Percentiles rank a stretch among this genome's conserved stretches.
Conservation (phyloP, 2,888 invertebrate species). For the Aquatica leii region DNA sequence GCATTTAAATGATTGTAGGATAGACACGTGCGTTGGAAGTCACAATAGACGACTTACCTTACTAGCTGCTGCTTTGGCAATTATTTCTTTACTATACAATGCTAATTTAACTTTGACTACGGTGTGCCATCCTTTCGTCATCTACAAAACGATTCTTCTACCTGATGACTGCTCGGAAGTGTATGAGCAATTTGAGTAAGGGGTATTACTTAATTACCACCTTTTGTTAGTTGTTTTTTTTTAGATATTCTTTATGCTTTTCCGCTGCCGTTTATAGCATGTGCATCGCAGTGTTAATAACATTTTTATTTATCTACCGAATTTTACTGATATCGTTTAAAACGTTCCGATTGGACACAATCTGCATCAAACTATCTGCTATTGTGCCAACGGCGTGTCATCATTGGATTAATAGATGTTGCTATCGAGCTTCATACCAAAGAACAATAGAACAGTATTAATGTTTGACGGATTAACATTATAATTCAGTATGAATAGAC, state of each 20-base stretch:
- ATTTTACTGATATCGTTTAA: slow-evolving; percentile 61
- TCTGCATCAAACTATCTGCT: too few species aligned
- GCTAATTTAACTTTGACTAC: slow-evolving; percentile 84
- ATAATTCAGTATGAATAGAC: too few species aligned
- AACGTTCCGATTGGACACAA: too few species aligned
- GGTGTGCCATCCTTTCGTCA: slow-evolving; percentile 82
- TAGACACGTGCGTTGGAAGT: slow-evolving; percentile 85
- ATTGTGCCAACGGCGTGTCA: too few species aligned
- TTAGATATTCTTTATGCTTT: slow-evolving; percentile 37
- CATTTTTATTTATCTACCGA: slow-evolving; percentile 49
- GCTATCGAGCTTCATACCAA: too few species aligned
- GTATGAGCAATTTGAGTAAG: slow-evolving; percentile 80
- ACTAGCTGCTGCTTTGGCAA: slow-evolving; percentile 70
- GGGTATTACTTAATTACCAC: slow-evolving; percentile 39
- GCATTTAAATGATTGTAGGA: slow-evolving; percentile 62
- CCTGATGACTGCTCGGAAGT: slow-evolving; percentile 88
- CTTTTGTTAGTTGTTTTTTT: slow-evolving; percentile 17
- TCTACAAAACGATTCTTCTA: slow-evolving; percentile 73
- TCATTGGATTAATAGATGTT: too few species aligned
- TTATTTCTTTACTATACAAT: slow-evolving; percentile 75
- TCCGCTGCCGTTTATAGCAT: slow-evolving; percentile 37
- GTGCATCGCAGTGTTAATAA: slow-evolving; percentile 20
- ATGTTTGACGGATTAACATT: too few species aligned
- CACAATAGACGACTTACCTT: slow-evolving; percentile 81
- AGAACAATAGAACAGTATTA: too few species aligned